A percentile compares a stretch with the other conserved stretches of the same genome.
Conservation (phyloP, 2,797 vertebrate species). For the Garrulus glandarius region DNA sequence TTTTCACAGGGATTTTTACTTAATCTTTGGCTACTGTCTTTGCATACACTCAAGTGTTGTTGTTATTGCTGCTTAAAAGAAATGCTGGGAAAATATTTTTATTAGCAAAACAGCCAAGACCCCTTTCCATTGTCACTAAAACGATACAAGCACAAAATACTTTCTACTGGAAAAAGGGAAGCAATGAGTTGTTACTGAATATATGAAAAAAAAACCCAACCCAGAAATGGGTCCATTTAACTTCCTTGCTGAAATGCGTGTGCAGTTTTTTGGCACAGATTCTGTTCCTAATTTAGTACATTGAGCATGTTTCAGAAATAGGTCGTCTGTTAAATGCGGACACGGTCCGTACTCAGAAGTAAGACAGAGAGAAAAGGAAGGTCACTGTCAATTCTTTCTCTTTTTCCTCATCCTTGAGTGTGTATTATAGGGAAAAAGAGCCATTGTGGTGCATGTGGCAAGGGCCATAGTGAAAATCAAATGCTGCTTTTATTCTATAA, state of each 20-base stretch:
- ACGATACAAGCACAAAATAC: neutral
- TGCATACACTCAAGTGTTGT: neutral
- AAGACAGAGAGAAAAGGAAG: slow-evolving; percentile 23
- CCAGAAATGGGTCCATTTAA: neutral
- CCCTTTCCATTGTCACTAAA: neutral
- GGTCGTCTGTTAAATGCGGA: slow-evolving; percentile 54
- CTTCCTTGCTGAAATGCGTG: neutral
- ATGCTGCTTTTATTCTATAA: slow-evolving; percentile 19
- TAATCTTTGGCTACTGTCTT: neutral
- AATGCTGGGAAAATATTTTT: neutral
- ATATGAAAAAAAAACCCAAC: neutral
- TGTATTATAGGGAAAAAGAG: neutral
- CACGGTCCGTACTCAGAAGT: neutral
- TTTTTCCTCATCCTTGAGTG: neutral
- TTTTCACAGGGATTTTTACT: neutral
- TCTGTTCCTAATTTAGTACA: slow-evolving; percentile 56
- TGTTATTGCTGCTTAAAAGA: neutral
- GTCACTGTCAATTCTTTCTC: neutral
- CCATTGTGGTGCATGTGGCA: neutral
- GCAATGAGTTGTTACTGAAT: neutral
- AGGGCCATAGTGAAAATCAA: neutral
- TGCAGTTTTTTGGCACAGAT: slow-evolving; percentile 49
- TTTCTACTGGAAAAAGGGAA: neutral
- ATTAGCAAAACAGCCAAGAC: neutral
- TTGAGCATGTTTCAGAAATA: slow-evolving; percentile 43